Evolutionary conservation across 2,888 invertebrate species (phyloP).

Genomic region (Agrotis puta): DNA sequence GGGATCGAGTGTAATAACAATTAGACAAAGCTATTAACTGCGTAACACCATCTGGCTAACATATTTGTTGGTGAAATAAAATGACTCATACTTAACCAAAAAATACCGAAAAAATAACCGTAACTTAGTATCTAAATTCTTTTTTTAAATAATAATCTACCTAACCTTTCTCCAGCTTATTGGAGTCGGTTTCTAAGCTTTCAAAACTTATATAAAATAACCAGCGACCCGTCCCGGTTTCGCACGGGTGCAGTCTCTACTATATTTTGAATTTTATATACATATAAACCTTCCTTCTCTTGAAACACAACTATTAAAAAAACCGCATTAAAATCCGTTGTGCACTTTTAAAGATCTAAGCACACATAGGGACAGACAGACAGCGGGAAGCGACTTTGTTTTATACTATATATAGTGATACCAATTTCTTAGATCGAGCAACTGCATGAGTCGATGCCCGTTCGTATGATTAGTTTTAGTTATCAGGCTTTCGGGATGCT

Average conservation of each 20-base stretch:
- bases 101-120: conserved; percentile 20
- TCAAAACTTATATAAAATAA: neutral
- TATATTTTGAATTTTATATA: too few species aligned
- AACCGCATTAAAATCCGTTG: too few species aligned
- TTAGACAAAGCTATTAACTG: conserved; percentile 33
- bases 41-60: conserved; percentile 21
- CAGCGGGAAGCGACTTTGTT: too few species aligned
- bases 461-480: too few species aligned
- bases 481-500: neutral
- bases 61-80: conserved; percentile 15
- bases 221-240: too few species aligned
- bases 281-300: too few species aligned
- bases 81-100: conserved; percentile 4
- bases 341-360: too few species aligned
- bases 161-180: neutral
- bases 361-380: too few species aligned
- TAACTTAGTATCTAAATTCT: neutral
- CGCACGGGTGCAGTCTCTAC: too few species aligned
- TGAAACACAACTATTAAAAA: too few species aligned
- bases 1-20: conserved; percentile 44
- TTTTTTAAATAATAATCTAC: neutral
- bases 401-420: too few species aligned
- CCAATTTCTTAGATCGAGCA: neutral
- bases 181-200: neutral
- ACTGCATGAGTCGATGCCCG: neutral